Base-by-base conservation (phyloP, 2,113 vertebrate species). In the Guaruba guarouba region DNA sequence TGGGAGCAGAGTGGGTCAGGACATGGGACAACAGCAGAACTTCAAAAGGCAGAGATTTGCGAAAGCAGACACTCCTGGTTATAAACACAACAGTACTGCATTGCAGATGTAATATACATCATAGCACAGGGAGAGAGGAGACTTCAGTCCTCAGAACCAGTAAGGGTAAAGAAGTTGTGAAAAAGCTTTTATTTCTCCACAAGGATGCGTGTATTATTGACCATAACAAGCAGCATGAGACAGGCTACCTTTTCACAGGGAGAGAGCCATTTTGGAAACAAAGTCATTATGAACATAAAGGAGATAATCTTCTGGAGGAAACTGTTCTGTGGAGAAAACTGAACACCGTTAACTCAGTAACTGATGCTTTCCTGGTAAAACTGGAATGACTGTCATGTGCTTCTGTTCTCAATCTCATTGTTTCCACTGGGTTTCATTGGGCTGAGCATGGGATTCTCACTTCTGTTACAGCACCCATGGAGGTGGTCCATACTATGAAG, bases 351-450 rank as follows among this genome's bases (percentile, higher is more conserved):
- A 67, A 67, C 41, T 46, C 14, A 51, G n/a, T 85, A 74, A 66
- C 29, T 31, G 73, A 37, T 85, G 29, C 27, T 92, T 90, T 83
- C 43, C 64, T 80, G 61, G 71, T 75, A 81, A 69, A 91, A 75
- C 63, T 46, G 67, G 55, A 90, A 73, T 59, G 20, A 57, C 41
- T 82, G 24, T 88, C 68, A 37, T 66, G 41, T 74, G 41, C 18
- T 79, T 75, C 62, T 92, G 29, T n/a, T 88, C 75, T 68, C 74
- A 35, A 67, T 88, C 54, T 92, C 76, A 61, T 88, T 70, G 52
- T 82, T 94, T 90, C 75, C 92, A 67, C 46, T 81, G 64, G 49
- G 70, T 93, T 88, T 90, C 75, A 51, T n/a, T 19, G 82, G 62
- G 46, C 31, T 69, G 70, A 85, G 75, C n/a, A 63, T 74, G 85